phyloP scores from a whole-genome alignment of 2,797 vertebrate species.

The Neosilurus mollespiculum region DNA sequence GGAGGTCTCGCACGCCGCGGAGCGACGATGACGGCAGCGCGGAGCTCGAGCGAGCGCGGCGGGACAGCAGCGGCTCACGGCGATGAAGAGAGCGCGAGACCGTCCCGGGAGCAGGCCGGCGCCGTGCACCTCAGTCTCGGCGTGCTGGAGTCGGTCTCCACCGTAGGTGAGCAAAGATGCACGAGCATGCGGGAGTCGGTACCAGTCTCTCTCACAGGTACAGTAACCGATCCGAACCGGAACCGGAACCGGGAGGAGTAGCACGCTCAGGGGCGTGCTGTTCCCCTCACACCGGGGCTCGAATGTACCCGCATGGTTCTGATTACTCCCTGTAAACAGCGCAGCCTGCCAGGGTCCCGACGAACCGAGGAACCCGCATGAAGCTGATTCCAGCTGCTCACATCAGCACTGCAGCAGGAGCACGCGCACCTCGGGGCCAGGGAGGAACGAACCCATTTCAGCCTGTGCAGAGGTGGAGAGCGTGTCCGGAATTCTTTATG shows the following conservation, averaged over 20 bases:
- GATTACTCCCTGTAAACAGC: too few species aligned
- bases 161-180: constrained; percentile 68
- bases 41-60: constrained; percentile 17
- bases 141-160: constrained; percentile 72
- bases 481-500: constrained; percentile 14
- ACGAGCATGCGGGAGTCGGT: too few species aligned
- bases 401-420: neutral
- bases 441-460: neutral
- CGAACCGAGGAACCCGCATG: too few species aligned
- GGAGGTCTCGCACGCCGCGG: constrained; percentile 18
- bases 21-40: constrained; percentile 28
- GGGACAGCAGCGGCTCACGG: neutral
- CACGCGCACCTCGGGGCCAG: neutral
- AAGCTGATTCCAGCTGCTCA: neutral
- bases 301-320: too few species aligned
- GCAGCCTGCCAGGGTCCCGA: too few species aligned
- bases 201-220: neutral
- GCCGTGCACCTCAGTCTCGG: constrained; percentile 64
- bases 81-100: constrained; percentile 19
- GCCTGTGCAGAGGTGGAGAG: neutral
- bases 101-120: constrained; percentile 32
- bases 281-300: too few species aligned
- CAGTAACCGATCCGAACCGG: neutral
- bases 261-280: neutral
- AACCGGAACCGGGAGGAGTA: neutral